Conservation (phyloP, 2,888 invertebrate species). For the Microdon myrmicae region DNA sequence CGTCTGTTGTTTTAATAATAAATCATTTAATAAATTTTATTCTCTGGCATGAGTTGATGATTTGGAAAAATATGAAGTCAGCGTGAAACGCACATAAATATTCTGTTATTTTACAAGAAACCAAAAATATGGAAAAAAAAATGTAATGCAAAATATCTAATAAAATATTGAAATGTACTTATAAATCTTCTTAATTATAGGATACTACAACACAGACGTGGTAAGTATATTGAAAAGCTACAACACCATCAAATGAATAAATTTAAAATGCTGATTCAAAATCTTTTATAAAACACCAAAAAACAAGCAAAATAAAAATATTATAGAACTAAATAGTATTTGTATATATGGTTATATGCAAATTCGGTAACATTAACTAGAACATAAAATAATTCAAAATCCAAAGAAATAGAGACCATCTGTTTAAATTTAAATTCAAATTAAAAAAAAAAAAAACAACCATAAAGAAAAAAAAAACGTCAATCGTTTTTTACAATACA, state of each 20-base stretch:
- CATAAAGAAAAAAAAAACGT: no score
- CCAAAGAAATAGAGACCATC: conserved; percentile 43
- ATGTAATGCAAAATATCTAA: conserved; percentile 25
- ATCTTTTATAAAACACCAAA: conserved; percentile 8
- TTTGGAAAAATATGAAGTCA: conserved; percentile 49
- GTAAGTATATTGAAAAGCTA: conserved; percentile 28
- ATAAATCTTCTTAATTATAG: conserved; percentile 19
- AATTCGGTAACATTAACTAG: conserved; percentile 45
- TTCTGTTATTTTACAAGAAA: conserved; percentile 52
- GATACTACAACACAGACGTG: conserved; percentile 19
- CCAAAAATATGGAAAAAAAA: conserved; percentile 16
- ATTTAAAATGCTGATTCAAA: conserved; percentile 16
- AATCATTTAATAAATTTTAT: conserved; percentile 36
- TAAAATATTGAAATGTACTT: conserved; percentile 39
- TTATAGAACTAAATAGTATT: conserved; percentile 6
- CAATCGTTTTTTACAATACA: conserved; percentile 48
- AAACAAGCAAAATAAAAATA: conserved; percentile 28
- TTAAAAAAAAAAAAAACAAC: no score
- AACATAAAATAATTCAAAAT: conserved; percentile 39
- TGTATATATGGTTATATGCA: conserved; percentile 40
- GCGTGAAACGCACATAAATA: conserved; percentile 58
- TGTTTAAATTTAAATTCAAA: conserved; percentile 48
- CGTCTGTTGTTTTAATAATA: conserved; percentile 48
- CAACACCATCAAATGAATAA: conserved; percentile 40
- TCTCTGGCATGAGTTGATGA: conserved; percentile 18